phyloP scores from a whole-genome alignment of 2,113 vertebrate genomes.

The Leiothrix lutea region DNA sequence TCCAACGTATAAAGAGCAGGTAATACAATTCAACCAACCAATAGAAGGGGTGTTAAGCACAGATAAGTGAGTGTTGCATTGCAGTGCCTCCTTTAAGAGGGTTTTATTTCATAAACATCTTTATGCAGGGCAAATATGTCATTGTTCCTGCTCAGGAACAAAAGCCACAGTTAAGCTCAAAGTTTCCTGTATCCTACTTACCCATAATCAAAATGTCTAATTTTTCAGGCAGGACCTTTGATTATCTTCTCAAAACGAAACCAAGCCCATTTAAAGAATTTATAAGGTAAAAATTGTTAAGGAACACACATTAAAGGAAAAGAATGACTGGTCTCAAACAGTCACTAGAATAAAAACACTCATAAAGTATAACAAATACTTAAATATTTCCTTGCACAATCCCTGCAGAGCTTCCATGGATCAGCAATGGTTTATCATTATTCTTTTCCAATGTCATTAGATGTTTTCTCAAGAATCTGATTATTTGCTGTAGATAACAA shows the following conservation, averaged over 20 bases:
- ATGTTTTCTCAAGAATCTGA: neutral
- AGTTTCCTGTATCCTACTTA: neutral
- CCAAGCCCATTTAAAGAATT: neutral
- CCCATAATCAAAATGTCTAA: neutral
- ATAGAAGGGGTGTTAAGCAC: neutral
- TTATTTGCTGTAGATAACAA: neutral
- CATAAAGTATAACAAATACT: neutral
- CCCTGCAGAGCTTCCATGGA: neutral
- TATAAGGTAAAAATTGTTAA: neutral
- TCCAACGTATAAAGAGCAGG: neutral
- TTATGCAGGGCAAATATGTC: neutral
- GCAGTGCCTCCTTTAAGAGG: neutral
- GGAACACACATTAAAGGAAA: rapidly evolving
- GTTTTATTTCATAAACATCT: neutral
- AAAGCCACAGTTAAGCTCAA: neutral
- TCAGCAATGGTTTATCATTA: neutral
- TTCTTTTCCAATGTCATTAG: neutral
- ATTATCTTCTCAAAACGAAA: neutral
- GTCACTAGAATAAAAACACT: neutral
- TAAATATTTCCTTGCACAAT: neutral
- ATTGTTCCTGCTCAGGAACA: neutral
- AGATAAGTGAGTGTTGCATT: neutral
- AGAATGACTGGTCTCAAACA: neutral
- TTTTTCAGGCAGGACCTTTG: neutral
- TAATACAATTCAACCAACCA: neutral